Evolutionary conservation across 2,797 vertebrate genomes (phyloP).

Genomic region (Danio jaintianensis): DNA sequence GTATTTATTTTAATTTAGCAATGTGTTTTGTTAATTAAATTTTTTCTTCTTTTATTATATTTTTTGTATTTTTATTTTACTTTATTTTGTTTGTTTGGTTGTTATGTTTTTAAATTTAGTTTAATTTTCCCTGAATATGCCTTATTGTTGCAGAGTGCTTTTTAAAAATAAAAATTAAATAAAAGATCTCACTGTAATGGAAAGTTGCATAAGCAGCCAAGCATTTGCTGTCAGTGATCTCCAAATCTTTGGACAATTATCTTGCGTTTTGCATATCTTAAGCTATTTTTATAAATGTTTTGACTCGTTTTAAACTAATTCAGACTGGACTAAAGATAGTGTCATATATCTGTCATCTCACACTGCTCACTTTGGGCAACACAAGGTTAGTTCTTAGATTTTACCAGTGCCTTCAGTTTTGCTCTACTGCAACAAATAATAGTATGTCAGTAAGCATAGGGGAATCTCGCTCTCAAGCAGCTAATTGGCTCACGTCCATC

Average conservation of each 20-base stretch:
- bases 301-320: neutral
- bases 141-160: neutral
- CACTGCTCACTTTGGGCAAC: slow-evolving; percentile 26
- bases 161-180: neutral
- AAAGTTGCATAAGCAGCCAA: neutral
- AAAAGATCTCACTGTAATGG: neutral
- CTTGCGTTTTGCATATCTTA: neutral
- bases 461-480: slow-evolving; percentile 60
- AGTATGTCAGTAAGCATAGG: slow-evolving; percentile 55
- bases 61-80: too few relatives aligned
- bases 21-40: too few relatives aligned
- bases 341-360: slow-evolving; percentile 25
- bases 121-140: neutral
- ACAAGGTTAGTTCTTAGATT: slow-evolving; percentile 37
- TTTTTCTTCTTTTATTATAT: too few relatives aligned
- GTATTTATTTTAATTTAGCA: too few relatives aligned
- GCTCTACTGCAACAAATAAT: slow-evolving; percentile 65
- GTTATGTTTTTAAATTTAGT: neutral
- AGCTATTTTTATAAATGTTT: slow-evolving; percentile 1
- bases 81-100: too few relatives aligned
- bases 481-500: slow-evolving; percentile 67
- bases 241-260: neutral
- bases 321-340: neutral
- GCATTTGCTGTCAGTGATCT: neutral
- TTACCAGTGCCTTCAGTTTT: slow-evolving; percentile 56